Evolutionary conservation across 2,797 vertebrate species (phyloP).

Genomic region (Amblyraja radiata): DNA sequence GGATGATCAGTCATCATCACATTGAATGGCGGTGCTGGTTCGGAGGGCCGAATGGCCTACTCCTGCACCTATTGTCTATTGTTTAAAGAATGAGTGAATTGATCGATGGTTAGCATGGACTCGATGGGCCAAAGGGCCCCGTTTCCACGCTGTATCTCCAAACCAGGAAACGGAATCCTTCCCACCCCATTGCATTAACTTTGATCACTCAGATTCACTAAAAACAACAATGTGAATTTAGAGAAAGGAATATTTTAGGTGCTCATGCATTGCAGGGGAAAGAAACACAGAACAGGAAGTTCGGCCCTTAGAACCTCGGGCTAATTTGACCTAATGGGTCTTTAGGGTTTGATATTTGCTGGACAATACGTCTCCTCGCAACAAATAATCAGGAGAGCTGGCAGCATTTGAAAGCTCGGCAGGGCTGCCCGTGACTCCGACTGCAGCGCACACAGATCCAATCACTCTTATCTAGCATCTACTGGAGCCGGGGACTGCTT

Average conservation of each 20-base stretch:
- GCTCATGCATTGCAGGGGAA: not conserved
- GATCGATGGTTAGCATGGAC: too few relatives aligned
- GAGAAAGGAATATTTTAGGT: not conserved
- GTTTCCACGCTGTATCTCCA: too few relatives aligned
- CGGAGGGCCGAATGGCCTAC: too few relatives aligned
- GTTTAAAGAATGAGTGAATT: too few relatives aligned
- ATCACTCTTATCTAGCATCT: conserved; percentile 41
- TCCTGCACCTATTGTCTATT: too few relatives aligned
- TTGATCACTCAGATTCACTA: too few relatives aligned
- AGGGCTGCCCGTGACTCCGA: not conserved
- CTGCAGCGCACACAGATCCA: conserved; percentile 36
- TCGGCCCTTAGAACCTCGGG: not conserved
- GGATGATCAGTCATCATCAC: too few relatives aligned
- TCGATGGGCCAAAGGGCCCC: too few relatives aligned
- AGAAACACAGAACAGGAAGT: not conserved
- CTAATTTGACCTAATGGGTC: conserved; percentile 16
- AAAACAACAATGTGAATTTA: not conserved
- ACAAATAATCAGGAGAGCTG: conserved; percentile 31
- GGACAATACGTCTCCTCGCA: conserved; percentile 35
- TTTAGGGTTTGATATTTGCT: conserved; percentile 16
- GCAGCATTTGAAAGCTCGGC: conserved; percentile 38
- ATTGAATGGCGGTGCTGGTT: too few relatives aligned
- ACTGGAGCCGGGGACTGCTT: conserved; percentile 33
- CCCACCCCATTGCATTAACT: not conserved
- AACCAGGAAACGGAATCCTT: not conserved